phyloP scores from a whole-genome alignment of 2,797 vertebrate species.

The Poeciliopsis presidionis region DNA sequence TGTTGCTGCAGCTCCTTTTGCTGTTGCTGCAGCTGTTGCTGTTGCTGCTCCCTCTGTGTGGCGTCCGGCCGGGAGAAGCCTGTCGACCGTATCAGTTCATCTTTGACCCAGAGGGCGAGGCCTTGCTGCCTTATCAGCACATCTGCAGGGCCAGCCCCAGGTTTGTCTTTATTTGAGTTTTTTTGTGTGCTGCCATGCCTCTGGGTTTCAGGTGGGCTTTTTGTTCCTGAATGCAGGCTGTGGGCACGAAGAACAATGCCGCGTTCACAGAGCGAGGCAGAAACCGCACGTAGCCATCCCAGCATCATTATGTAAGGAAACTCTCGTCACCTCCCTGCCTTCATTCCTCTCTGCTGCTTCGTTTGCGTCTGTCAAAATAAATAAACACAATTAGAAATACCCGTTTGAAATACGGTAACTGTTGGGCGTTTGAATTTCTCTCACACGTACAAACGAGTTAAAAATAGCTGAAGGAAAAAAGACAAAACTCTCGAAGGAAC shows the following conservation, averaged over 20 bases:
- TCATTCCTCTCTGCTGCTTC: constrained; percentile 10
- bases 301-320: constrained; percentile 55
- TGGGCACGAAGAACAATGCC: constrained; percentile 75
- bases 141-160: constrained; percentile 58
- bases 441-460: too few relatives aligned
- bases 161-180: constrained; percentile 29
- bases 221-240: constrained; percentile 78
- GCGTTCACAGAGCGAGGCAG: constrained; percentile 63
- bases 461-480: not conserved
- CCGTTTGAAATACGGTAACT: not conserved
- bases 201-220: constrained; percentile 71
- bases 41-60: constrained; percentile 27
- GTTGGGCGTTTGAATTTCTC: not conserved
- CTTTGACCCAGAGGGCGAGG: constrained; percentile 74
- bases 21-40: too few relatives aligned
- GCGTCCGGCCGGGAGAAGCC: constrained; percentile 55
- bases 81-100: constrained; percentile 72
- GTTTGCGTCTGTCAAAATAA: constrained; percentile 27
- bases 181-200: constrained; percentile 51
- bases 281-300: constrained; percentile 80
- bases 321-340: constrained; percentile 38
- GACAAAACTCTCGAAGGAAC: not conserved
- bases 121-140: constrained; percentile 74
- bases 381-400: constrained; percentile 20
- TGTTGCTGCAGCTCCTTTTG: too few relatives aligned